Evolutionary conservation across 2,113 vertebrate species (phyloP).

Genomic region (Thinocorus orbignyianus): DNA sequence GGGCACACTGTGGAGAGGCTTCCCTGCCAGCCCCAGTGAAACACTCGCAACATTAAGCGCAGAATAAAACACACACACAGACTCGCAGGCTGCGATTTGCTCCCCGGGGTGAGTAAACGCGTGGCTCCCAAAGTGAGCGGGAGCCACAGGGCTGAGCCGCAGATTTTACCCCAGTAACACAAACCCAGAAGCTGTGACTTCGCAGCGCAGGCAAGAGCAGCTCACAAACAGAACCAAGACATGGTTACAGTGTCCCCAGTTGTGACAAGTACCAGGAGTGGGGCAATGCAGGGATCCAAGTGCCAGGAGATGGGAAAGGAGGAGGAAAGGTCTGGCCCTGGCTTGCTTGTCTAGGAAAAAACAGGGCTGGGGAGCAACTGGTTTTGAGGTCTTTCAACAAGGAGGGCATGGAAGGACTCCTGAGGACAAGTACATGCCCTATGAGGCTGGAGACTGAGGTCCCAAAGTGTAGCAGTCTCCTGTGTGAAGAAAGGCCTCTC

Average conservation of each 20-base stretch:
- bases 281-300: not conserved
- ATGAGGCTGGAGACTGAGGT: not conserved
- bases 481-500: not conserved
- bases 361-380: not conserved
- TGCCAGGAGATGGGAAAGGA: not conserved
- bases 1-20: accelerated
- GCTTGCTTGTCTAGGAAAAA: not conserved
- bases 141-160: accelerated
- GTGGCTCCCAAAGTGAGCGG: accelerated
- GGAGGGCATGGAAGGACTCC: not conserved
- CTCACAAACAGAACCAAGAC: not conserved
- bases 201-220: not conserved
- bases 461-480: not conserved
- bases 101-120: not conserved
- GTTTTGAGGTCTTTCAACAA: not conserved
- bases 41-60: accelerated
- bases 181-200: not conserved
- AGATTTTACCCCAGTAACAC: not conserved
- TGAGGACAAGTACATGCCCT: not conserved
- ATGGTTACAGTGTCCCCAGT: accelerated
- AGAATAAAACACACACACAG: not conserved
- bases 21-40: not conserved
- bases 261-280: accelerated
- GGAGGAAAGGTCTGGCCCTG: not conserved
- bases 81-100: not conserved